Evolutionary conservation across 2,113 vertebrate species (phyloP).

Genomic region (Odocoileus hemionus): DNA sequence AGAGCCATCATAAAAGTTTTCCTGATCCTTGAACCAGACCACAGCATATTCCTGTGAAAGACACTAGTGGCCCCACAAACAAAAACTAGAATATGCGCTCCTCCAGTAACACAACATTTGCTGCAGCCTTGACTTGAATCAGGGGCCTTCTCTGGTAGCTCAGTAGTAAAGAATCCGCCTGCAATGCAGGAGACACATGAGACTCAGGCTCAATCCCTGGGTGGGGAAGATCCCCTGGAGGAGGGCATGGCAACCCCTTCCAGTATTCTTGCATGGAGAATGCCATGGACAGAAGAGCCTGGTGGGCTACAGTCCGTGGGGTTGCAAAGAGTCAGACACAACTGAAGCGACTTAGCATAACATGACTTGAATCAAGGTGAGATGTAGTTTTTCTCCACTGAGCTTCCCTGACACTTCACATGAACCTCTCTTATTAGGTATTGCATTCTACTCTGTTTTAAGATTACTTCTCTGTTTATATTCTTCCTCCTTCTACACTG

Average conservation of each 20-base stretch:
- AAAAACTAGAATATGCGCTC: rapidly evolving
- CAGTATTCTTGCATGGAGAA: neutral
- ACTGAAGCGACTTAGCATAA: neutral
- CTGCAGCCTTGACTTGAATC: neutral
- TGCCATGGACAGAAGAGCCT: neutral
- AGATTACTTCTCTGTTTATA: neutral
- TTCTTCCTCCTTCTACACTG: neutral
- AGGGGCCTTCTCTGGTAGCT: neutral
- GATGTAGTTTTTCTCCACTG: neutral
- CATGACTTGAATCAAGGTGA: neutral
- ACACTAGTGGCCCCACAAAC: rapidly evolving
- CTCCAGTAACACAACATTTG: neutral
- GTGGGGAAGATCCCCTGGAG: neutral
- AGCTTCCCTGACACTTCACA: neutral
- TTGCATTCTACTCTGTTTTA: neutral
- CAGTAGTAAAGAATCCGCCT: neutral
- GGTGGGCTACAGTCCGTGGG: neutral
- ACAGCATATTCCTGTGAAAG: neutral
- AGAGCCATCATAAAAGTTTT: neutral
- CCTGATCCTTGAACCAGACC: neutral
- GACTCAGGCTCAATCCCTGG: neutral
- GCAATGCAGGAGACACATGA: neutral
- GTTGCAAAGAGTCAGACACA: neutral
- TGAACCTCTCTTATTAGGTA: neutral
- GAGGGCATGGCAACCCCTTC: neutral